Conservation (phyloP, 2,888 invertebrate genomes). For the Rhagophthalmus giganteus region DNA sequence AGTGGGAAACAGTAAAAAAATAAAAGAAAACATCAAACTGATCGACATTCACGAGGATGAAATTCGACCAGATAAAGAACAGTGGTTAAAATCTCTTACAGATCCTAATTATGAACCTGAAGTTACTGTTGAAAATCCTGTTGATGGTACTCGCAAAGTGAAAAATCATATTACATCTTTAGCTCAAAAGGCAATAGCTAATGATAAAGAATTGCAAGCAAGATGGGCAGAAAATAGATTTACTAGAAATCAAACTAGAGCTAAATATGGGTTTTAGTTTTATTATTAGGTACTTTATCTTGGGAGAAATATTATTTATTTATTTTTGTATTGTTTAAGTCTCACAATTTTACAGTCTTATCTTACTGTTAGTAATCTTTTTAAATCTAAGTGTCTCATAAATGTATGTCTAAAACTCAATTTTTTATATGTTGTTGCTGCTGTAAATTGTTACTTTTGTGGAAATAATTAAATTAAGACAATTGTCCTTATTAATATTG, state of each 20-base stretch:
- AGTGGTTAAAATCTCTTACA: conserved; percentile 77
- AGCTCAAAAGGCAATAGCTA: conserved; percentile 90
- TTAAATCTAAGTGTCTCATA: no score
- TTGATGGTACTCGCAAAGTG: conserved; percentile 61
- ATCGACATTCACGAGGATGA: conserved; percentile 83
- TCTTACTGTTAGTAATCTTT: no score
- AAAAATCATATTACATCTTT: conserved; percentile 97
- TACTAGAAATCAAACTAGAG: conserved; percentile 85
- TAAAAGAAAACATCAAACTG: conserved; percentile 69
- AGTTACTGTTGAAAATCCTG: conserved; percentile 60
- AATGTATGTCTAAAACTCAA: no score
- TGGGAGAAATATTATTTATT: no score
- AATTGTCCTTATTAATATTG: no score
- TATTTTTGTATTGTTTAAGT: no score
- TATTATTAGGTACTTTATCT: conserved; percentile 18
- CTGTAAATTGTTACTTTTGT: no score
- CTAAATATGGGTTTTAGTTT: conserved; percentile 46
- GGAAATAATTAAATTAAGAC: no score
- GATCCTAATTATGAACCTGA: conserved; percentile 64
- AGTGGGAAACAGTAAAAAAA: conserved; percentile 68
- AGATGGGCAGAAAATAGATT: conserved; percentile 90
- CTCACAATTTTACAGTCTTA: no score
- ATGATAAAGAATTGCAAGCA: conserved; percentile 90
- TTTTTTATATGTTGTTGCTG: no score
- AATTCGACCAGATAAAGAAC: conserved; percentile 76